Conservation (phyloP, 1,140 invertebrate species). For the Tetragonula clypearis region DNA sequence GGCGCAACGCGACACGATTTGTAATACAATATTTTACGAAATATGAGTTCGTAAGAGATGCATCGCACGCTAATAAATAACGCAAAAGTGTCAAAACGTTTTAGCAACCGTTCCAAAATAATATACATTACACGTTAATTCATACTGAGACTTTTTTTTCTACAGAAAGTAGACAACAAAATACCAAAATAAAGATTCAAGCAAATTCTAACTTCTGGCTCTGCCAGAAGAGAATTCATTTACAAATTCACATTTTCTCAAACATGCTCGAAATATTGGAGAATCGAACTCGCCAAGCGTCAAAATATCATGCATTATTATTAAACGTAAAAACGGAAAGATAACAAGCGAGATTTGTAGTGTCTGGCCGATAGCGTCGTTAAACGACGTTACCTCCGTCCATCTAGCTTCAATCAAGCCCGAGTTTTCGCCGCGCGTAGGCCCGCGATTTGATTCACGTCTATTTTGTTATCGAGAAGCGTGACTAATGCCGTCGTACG, state of each 20-base stretch:
- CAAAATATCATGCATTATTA: not conserved
- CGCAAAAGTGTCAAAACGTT: not conserved
- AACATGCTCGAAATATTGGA: not conserved
- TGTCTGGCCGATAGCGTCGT: constrained; percentile 12
- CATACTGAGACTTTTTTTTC: not conserved
- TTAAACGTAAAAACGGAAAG: constrained; percentile 18
- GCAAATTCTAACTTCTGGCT: not conserved
- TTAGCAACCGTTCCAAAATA: not conserved
- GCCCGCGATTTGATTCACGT: constrained; percentile 43
- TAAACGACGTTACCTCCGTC: constrained; percentile 27
- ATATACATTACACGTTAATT: not conserved
- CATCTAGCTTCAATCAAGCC: constrained; percentile 32
- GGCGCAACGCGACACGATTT: not conserved
- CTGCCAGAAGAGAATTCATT: not conserved
- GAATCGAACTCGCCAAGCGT: not conserved
- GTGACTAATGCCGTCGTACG: constrained; percentile 53
- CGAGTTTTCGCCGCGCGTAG: not conserved
- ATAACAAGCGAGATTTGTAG: constrained; percentile 20
- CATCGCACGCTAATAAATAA: too few species aligned
- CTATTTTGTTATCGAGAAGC: constrained; percentile 54
- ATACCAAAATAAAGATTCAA: not conserved
- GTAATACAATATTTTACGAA: not conserved
- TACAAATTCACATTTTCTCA: too few species aligned
- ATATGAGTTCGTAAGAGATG: not conserved
- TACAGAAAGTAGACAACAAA: not conserved